Evolutionary conservation across 1,140 invertebrate species (phyloP).

Genomic region (Oncopodura yosiiana): DNA sequence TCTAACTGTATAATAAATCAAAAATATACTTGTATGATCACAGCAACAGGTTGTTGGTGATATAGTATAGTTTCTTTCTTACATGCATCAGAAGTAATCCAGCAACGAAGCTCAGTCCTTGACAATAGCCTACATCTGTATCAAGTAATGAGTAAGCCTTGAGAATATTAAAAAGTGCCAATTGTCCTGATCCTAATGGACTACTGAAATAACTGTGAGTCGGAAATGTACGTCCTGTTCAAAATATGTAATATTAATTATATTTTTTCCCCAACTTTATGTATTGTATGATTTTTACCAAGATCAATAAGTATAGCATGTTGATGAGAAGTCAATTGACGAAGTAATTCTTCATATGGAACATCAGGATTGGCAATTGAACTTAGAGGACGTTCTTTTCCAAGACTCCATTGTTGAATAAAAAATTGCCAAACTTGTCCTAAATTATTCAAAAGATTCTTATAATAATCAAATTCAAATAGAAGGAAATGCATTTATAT

Average conservation of each 20-base stretch:
- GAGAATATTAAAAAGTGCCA: conserved; percentile 84
- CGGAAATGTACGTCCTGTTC: conserved; percentile 84
- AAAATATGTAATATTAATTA: not conserved
- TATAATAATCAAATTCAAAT: too few relatives aligned
- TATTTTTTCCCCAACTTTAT: too few relatives aligned
- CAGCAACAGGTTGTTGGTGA: not conserved
- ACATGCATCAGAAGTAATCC: conserved; percentile 87
- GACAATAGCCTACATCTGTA: conserved; percentile 88
- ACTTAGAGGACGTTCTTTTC: not conserved
- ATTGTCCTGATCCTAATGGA: conserved; percentile 76
- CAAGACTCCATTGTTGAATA: conserved; percentile 22
- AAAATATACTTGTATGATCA: conserved; percentile 4
- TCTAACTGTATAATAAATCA: conserved; percentile 60
- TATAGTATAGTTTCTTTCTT: conserved; percentile 41
- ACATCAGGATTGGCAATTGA: conserved; percentile 42
- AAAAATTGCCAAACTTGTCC: conserved; percentile 83
- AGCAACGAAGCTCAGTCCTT: conserved; percentile 90
- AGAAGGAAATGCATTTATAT: too few relatives aligned
- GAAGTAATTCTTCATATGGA: conserved; percentile 68
- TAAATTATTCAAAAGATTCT: too few relatives aligned
- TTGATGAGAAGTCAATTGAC: conserved; percentile 83
- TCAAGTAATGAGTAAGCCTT: conserved; percentile 93
- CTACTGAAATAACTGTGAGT: conserved; percentile 83
- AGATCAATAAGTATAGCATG: conserved; percentile 89
- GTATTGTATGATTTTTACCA: conserved; percentile 44